A percentile compares a stretch with the other conserved stretches of the same genome.
These are phyloP conservation scores for Meghimatium bilineatum DNA, from an alignment of 2,888 invertebrate genomes.

Conservation along the genomic window DNA sequence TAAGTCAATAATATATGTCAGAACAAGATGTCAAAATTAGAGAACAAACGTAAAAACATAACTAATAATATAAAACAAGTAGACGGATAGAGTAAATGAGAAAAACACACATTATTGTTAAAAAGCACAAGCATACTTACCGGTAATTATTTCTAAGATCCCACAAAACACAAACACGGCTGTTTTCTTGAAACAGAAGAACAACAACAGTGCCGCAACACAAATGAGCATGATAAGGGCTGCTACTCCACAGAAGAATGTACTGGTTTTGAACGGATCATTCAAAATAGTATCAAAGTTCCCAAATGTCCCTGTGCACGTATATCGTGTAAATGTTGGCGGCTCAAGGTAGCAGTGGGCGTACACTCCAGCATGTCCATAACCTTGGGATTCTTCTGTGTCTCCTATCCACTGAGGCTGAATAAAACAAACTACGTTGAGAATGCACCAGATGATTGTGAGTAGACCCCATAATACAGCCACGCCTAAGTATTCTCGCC, in stretches of 20 bases:
- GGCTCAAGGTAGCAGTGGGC: slow-evolving; percentile 83
- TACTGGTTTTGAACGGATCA: slow-evolving; percentile 89
- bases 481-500: slow-evolving; percentile 83
- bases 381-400: slow-evolving; percentile 79
- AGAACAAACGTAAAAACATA: too few species aligned
- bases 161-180: slow-evolving; percentile 95
- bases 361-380: slow-evolving; percentile 95
- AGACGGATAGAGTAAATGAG: neutral
- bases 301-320: slow-evolving; percentile 87
- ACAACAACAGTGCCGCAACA: slow-evolving; percentile 90
- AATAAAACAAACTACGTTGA: slow-evolving; percentile 94
- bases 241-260: slow-evolving; percentile 91
- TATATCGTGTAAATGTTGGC: slow-evolving; percentile 55
- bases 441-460: slow-evolving; percentile 97
- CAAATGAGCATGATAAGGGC: slow-evolving; percentile 89
- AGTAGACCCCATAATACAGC: slow-evolving; percentile 98
- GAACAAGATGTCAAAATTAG: too few species aligned
- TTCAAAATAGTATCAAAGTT: slow-evolving; percentile 87
- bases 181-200: slow-evolving; percentile 94
- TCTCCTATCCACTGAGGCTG: slow-evolving; percentile 84
- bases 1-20: too few species aligned
- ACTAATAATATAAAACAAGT: too few species aligned
- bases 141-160: slow-evolving; percentile 95
- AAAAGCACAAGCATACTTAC: slow-evolving; percentile 75
- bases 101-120: neutral